These are phyloP conservation scores for Brevimyrus niger DNA, from an alignment of 2,113 vertebrate genomes.

Conservation along the genomic window DNA sequence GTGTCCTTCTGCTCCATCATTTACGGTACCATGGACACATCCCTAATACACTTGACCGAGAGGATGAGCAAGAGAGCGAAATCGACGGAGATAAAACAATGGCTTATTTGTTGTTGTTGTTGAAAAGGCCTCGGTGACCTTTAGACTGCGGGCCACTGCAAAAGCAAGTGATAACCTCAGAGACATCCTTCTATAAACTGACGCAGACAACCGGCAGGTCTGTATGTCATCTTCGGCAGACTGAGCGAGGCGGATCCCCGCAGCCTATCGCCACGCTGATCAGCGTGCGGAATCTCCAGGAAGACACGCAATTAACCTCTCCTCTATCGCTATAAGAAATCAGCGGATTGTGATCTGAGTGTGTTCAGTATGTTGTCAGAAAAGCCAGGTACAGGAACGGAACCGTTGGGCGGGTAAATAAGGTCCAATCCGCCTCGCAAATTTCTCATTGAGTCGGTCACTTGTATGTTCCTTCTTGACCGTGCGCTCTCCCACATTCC, in stretches of 20 bases:
- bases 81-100: constrained; percentile 7
- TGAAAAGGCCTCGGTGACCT: constrained; percentile 5
- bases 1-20: background rate
- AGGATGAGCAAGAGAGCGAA: background rate
- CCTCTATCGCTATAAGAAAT: background rate
- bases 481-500: background rate
- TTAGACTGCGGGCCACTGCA: background rate
- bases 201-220: background rate
- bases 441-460: background rate
- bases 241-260: background rate
- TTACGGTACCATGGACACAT: background rate
- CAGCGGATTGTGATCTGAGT: background rate
- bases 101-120: constrained; percentile 9
- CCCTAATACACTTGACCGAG: background rate
- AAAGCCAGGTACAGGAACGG: background rate
- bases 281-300: background rate
- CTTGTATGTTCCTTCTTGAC: background rate
- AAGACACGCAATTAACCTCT: background rate
- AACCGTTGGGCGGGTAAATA: background rate
- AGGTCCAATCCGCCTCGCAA: background rate
- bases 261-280: background rate
- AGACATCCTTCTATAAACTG: background rate
- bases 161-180: background rate
- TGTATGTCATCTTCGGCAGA: background rate
- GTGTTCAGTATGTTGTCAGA: background rate